Evolutionary conservation across 1,140 invertebrate genomes (phyloP).

Genomic region (Lethocerus indicus): DNA sequence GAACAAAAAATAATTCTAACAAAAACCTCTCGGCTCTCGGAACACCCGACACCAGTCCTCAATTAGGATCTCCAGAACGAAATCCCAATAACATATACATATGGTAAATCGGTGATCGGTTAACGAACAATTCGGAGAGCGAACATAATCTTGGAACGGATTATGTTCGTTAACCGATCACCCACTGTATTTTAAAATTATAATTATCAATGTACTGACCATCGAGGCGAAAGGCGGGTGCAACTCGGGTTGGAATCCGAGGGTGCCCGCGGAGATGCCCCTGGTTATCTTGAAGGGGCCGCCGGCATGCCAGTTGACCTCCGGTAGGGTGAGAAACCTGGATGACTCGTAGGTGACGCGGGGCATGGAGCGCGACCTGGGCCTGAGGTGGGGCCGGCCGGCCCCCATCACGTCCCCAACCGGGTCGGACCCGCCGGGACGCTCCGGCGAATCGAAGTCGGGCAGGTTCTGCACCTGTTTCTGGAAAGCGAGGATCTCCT

Average conservation of each 20-base stretch:
- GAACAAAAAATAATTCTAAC: no score
- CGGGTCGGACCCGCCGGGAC: slow-evolving; percentile 15
- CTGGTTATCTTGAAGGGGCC: slow-evolving; percentile 19
- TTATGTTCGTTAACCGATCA: no score
- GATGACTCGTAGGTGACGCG: slow-evolving; percentile 26
- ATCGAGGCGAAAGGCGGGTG: no score
- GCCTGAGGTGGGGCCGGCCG: slow-evolving; percentile 21
- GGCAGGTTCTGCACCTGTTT: slow-evolving; percentile 34
- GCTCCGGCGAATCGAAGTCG: slow-evolving; percentile 25
- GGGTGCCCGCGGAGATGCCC: slow-evolving; percentile 21
- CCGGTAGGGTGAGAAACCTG: slow-evolving; percentile 24
- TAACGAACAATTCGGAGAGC: no score
- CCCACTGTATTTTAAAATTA: no score
- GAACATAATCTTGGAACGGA: no score
- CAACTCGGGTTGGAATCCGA: slow-evolving; percentile 14
- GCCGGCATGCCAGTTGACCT: slow-evolving; percentile 16
- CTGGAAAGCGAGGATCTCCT: slow-evolving; percentile 33
- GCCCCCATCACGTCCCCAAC: slow-evolving; percentile 21
- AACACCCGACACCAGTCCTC: no score
- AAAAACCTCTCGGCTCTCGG: no score
- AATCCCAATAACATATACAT: no score
- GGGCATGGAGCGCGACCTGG: slow-evolving; percentile 32
- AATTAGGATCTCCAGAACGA: no score
- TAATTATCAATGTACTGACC: no score
- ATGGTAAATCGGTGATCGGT: no score